phyloP scores from a whole-genome alignment of 2,113 vertebrate genomes.

The Perca fluviatilis region DNA sequence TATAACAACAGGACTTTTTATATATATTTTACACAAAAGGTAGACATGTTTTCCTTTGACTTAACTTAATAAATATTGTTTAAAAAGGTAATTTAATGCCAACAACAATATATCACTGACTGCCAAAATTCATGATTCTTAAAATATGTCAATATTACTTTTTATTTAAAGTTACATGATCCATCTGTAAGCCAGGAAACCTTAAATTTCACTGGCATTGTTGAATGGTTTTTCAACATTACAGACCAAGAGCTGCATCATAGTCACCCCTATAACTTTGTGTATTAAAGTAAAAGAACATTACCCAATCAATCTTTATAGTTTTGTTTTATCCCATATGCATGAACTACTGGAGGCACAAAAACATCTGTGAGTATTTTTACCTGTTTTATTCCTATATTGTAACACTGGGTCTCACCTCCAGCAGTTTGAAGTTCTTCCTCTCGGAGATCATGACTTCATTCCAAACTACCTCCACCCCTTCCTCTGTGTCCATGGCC shows the following conservation, averaged over 20 bases:
- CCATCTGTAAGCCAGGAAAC: not conserved
- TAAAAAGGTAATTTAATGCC: not conserved
- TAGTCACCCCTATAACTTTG: not conserved
- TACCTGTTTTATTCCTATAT: not conserved
- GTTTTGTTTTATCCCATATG: not conserved
- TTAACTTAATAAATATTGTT: not conserved
- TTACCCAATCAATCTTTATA: not conserved
- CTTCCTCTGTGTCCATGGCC: slow-evolving; percentile 99
- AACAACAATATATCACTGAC: not conserved
- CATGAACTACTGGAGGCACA: not conserved
- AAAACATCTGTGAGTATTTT: not conserved
- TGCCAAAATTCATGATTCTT: not conserved
- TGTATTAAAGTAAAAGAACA: not conserved
- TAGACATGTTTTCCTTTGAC: not conserved
- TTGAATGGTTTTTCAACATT: slow-evolving; percentile 7
- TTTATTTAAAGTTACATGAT: not conserved
- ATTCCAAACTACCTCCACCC: slow-evolving; percentile 98
- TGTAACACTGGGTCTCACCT: slow-evolving; percentile 82
- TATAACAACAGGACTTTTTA: not conserved
- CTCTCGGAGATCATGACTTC: slow-evolving; percentile 98
- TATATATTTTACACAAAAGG: not conserved
- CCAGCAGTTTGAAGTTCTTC: slow-evolving; percentile 96
- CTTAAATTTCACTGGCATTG: not conserved
- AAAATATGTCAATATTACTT: not conserved
- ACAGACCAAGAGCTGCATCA: not conserved